Conservation (phyloP, 2,113 vertebrate species). For the Dascyllus trimaculatus region DNA sequence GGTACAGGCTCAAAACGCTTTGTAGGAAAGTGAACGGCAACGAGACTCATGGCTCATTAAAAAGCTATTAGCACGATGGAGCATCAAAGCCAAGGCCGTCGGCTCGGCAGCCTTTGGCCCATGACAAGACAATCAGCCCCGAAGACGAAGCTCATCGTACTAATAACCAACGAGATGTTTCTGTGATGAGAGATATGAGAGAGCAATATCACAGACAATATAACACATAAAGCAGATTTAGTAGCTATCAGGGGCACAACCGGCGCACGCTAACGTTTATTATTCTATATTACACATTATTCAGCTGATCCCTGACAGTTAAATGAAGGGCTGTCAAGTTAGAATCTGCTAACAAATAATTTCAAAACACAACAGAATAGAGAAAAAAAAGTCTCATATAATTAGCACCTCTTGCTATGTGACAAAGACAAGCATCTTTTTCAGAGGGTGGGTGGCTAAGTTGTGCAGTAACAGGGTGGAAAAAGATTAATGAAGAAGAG, state of each 20-base stretch:
- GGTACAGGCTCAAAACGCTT: constrained; percentile 7
- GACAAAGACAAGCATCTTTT: background rate
- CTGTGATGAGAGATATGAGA: background rate
- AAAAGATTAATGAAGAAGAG: constrained; percentile 7
- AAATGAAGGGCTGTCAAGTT: background rate
- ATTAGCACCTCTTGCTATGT: background rate
- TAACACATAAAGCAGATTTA: background rate
- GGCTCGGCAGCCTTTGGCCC: constrained; percentile 31
- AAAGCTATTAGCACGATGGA: constrained; percentile 51
- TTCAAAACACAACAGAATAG: background rate
- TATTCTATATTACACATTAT: background rate
- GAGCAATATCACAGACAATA: constrained; percentile 2
- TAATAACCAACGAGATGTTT: constrained; percentile 10
- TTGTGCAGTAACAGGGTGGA: background rate
- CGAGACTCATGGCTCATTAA: constrained; percentile 66
- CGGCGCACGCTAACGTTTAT: background rate
- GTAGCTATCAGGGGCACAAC: background rate
- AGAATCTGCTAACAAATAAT: background rate
- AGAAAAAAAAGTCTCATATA: background rate
- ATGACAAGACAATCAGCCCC: constrained; percentile 9
- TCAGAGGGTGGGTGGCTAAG: background rate
- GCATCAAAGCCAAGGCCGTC: constrained; percentile 39
- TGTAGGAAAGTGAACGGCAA: constrained; percentile 8
- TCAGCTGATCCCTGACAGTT: background rate
- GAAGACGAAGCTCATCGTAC: constrained; percentile 18